These are phyloP conservation scores for Hydrotaea diabolus DNA, from an alignment of 2,888 invertebrate genomes.

Conservation along the genomic window DNA sequence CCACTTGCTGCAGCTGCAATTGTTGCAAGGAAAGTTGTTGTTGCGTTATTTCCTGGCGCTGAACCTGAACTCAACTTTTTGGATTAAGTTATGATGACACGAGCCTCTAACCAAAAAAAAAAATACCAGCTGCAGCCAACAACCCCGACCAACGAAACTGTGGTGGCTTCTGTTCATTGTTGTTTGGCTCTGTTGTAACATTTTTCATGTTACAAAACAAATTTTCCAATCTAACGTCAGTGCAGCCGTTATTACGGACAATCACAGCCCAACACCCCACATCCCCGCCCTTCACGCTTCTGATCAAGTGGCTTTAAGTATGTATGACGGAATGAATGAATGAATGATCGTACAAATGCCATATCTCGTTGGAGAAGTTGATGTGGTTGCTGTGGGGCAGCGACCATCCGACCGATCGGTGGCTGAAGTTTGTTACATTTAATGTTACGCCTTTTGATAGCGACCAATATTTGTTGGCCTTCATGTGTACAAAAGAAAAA, in stretches of 20 bases:
- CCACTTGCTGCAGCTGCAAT: constrained; percentile 63
- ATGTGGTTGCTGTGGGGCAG: background rate
- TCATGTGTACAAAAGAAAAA: constrained; percentile 30
- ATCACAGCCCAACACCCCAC: background rate
- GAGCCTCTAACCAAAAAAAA: constrained; percentile 49
- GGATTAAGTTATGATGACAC: constrained; percentile 65
- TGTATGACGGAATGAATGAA: constrained; percentile 19
- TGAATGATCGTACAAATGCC: background rate
- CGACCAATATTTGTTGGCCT: constrained; percentile 62
- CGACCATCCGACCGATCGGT: constrained; percentile 27
- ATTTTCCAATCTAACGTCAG: constrained; percentile 33
- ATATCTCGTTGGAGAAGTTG: constrained; percentile 8
- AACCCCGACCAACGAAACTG: background rate
- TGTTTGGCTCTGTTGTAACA: constrained; percentile 57
- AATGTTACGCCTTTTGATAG: constrained; percentile 60
- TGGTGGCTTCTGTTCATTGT: constrained; percentile 2
- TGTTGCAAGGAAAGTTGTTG: constrained; percentile 41
- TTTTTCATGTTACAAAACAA: constrained; percentile 61
- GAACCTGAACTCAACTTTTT: constrained; percentile 77
- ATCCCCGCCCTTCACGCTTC: background rate
- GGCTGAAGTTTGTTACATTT: constrained; percentile 59
- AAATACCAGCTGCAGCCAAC: constrained; percentile 10
- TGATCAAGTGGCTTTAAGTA: background rate
- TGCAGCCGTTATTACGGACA: background rate
- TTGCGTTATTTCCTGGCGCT: constrained; percentile 74